Evolutionary conservation across 2,797 vertebrate genomes (phyloP).

Genomic region (Gila robusta): DNA sequence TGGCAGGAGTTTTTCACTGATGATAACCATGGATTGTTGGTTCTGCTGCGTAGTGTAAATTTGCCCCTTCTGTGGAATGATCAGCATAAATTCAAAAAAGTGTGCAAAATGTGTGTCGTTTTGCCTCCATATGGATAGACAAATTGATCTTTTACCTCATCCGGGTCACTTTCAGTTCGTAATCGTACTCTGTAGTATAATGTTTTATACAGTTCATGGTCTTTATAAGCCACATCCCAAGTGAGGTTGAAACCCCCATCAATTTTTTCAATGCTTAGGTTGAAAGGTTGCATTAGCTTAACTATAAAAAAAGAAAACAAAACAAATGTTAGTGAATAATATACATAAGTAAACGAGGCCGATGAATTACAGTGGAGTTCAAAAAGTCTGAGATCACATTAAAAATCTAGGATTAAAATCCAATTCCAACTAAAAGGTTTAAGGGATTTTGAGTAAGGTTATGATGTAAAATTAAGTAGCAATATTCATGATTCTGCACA

Average conservation of each 20-base stretch:
- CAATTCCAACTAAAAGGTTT: neutral
- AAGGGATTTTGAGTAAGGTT: neutral
- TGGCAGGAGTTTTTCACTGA: constrained; percentile 47
- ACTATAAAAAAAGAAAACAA: constrained; percentile 67
- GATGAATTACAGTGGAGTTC: neutral
- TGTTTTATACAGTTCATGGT: fast-evolving
- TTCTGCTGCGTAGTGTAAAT: constrained; percentile 44
- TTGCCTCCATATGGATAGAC: neutral
- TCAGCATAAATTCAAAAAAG: neutral
- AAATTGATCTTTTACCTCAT: constrained; percentile 63
- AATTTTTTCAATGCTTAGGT: constrained; percentile 59
- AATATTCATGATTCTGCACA: neutral
- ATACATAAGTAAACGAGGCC: neutral
- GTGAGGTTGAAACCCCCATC: constrained; percentile 68
- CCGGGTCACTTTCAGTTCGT: constrained; percentile 32
- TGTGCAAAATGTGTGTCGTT: neutral
- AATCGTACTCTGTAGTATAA: constrained; percentile 70
- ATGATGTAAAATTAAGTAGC: neutral
- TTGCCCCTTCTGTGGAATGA: neutral
- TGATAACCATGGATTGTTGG: neutral
- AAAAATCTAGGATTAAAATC: neutral
- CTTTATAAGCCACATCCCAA: constrained; percentile 67
- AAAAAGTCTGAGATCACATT: neutral
- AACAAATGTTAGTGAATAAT: constrained; percentile 31
- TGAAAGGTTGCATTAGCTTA: constrained; percentile 65